A percentile compares a stretch with the other conserved stretches of the same genome.
These are phyloP conservation scores for Phasianus colchicus DNA, from an alignment of 2,113 vertebrate species.

Conservation along the genomic window DNA sequence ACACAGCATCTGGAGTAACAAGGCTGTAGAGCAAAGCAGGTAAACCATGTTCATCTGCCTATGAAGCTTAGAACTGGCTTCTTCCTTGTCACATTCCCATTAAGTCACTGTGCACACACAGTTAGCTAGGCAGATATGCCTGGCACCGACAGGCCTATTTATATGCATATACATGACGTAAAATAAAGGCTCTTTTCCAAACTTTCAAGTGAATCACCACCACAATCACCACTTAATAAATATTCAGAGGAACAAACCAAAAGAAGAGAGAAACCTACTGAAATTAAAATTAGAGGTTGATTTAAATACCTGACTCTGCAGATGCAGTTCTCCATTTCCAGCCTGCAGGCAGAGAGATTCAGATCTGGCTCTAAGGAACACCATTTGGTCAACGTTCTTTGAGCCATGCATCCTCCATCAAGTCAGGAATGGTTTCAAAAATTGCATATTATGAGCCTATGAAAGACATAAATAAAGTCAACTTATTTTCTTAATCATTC, in stretches of 20 bases:
- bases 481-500: background rate
- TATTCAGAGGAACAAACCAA: constrained; percentile 10
- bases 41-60: background rate
- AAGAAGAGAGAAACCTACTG: background rate
- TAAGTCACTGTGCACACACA: background rate
- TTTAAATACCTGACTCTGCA: background rate
- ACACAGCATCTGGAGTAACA: background rate
- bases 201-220: background rate
- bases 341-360: background rate
- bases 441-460: background rate
- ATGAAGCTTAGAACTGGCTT: background rate
- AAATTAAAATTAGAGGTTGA: background rate
- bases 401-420: background rate
- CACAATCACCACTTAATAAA: constrained; percentile 15
- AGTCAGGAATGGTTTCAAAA: background rate
- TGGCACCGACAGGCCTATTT: background rate
- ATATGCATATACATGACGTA: background rate
- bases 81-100: background rate
- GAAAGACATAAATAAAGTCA: background rate
- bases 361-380: background rate
- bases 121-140: background rate
- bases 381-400: fast-evolving
- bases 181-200: constrained; percentile 28
- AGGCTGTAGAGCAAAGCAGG: background rate
- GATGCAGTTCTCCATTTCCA: background rate